A percentile compares a stretch with the other conserved stretches of the same genome.
phyloP scores from a whole-genome alignment of 2,888 invertebrate genomes.

The Gonocerus acuteangulatus region DNA sequence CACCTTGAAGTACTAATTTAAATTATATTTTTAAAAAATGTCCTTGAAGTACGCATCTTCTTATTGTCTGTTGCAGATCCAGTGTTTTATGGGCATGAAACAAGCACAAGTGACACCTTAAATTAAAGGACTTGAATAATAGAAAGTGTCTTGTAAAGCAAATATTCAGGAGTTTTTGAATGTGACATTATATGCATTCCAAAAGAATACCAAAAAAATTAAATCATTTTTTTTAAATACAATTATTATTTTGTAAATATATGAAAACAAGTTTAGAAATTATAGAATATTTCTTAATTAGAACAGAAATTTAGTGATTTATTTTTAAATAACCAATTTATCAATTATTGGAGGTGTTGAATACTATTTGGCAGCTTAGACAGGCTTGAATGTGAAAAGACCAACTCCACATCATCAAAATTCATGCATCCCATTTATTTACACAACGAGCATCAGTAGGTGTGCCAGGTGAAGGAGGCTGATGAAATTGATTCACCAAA shows the following conservation, averaged over 20 bases:
- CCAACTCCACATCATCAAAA: no score
- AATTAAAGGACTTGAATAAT: constrained; percentile 25
- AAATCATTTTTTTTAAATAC: neutral
- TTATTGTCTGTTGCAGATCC: constrained; percentile 38
- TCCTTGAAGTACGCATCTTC: no score
- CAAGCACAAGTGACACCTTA: constrained; percentile 37
- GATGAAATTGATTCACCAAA: no score
- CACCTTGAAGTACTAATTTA: no score
- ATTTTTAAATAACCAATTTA: constrained; percentile 7
- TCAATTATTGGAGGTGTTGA: neutral
- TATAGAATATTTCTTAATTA: constrained; percentile 10
- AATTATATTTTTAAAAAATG: no score
- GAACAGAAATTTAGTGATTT: constrained; percentile 13
- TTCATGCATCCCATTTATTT: no score
- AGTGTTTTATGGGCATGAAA: constrained; percentile 40
- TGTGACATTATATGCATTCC: neutral
- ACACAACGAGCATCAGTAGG: no score
- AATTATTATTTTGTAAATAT: neutral
- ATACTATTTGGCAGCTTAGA: no score
- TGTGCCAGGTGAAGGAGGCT: no score
- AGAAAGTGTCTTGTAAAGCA: constrained; percentile 4
- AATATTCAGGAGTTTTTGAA: constrained; percentile 5
- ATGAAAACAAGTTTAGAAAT: neutral
- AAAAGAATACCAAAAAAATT: neutral
- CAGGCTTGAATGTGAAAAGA: no score